Base-by-base conservation (phyloP, 2,888 invertebrate species). In the Hecatera dysodea region DNA sequence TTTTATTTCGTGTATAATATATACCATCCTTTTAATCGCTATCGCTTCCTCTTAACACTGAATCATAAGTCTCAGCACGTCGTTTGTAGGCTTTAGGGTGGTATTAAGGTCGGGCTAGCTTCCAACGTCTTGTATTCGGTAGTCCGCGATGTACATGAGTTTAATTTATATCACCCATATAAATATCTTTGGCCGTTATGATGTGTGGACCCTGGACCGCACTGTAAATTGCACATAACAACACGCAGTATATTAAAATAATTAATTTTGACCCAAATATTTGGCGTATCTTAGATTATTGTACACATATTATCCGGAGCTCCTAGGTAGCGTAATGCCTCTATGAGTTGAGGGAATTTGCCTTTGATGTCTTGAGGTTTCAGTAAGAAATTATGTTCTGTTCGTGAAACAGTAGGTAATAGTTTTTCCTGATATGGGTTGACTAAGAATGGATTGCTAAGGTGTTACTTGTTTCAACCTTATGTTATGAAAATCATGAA, bases 121-220 rank as follows among this genome's bases (percentile, higher is more conserved):
- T 93, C 95, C 95, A 95, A 92, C 91, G 87, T 93, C 94, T 94
- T 94, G 94, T 95, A 93, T 89, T 89, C 79, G 82, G 86, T 84
- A 83, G 86, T 84, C 83, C 78, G 69, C 84, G 81, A 80, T 78
- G 72, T 84, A 88, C 90, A 89, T 87, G 90, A 90, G 88, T 91
- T 92, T 90, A 93, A 94, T 93, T 94, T 94, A 95, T 91, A 91
- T 87, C 88, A 78, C 88, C 90, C 88, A 91, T 89, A 89, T 90
- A 91, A 91, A 91, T 90, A 88, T 89, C 88, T 89, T 85, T 82
- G 89, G 89, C 88, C 86, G 90, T 90, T 93, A 92, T 92, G 92
- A 91, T 90, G 62, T 78, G 82, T 80, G 76, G 73, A 39, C 70
- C 52, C 87, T 88, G 87, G 85, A 86, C 87, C 87, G 80, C 79